Conservation (phyloP, 2,113 vertebrate genomes). For the Lichenostomus cassidix region DNA sequence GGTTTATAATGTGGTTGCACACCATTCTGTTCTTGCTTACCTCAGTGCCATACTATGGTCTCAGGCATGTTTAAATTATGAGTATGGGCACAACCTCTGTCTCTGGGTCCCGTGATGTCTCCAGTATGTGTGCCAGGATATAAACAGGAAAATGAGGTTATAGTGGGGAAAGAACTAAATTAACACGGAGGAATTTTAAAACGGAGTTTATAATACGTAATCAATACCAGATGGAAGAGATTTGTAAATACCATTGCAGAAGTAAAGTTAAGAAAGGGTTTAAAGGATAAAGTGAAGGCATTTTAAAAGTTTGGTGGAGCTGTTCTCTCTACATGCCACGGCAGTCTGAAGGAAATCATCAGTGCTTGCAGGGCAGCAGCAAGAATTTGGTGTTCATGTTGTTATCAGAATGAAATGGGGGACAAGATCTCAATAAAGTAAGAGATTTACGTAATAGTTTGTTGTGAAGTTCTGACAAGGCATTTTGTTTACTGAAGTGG, state of each 20-base stretch:
- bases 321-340: not conserved
- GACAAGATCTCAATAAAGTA: not conserved
- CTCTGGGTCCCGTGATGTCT: not conserved
- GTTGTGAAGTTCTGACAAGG: not conserved
- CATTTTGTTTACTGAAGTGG: not conserved
- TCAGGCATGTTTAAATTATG: not conserved
- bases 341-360: not conserved
- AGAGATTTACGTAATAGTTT: not conserved
- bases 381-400: not conserved
- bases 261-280: not conserved
- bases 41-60: not conserved
- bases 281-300: not conserved
- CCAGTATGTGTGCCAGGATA: not conserved
- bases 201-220: not conserved
- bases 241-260: conserved; percentile 18
- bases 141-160: not conserved
- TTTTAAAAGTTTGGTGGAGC: not conserved
- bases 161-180: not conserved
- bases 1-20: not conserved
- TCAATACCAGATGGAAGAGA: conserved; percentile 6
- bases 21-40: not conserved
- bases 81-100: not conserved
- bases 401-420: not conserved
- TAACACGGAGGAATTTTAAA: not conserved
- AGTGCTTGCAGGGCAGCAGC: not conserved